A percentile compares a stretch with the other conserved stretches of the same genome.
These are phyloP conservation scores for Polylopha cassiicola DNA, from an alignment of 2,888 invertebrate genomes.

Conservation along the genomic window DNA sequence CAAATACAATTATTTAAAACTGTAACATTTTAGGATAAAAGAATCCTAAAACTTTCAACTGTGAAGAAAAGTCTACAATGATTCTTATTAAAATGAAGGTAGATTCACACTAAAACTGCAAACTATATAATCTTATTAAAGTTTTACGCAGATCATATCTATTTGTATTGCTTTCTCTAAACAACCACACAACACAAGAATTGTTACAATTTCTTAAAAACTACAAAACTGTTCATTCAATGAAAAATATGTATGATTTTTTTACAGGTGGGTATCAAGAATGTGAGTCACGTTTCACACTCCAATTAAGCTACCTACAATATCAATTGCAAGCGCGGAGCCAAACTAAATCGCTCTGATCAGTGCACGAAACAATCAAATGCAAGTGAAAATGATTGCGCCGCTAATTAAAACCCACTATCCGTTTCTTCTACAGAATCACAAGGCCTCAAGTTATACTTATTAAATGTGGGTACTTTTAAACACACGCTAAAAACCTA, in stretches of 20 bases:
- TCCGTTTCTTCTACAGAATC: conserved; percentile 15
- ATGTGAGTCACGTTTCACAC: conserved; percentile 73
- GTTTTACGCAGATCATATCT: background rate
- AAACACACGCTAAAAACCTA: conserved; percentile 39
- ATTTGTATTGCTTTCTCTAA: conserved; percentile 12
- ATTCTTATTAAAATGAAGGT: too few relatives aligned
- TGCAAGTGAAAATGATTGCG: conserved; percentile 43
- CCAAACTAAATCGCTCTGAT: conserved; percentile 61
- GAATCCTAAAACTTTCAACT: too few relatives aligned
- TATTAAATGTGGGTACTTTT: conserved; percentile 52
- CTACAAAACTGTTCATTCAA: conserved; percentile 13
- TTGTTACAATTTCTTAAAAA: background rate
- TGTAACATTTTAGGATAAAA: too few relatives aligned
- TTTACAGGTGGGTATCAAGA: conserved; percentile 59
- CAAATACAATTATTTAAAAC: too few relatives aligned
- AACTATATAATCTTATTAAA: too few relatives aligned
- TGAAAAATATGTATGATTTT: conserved; percentile 27
- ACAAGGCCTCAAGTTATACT: conserved; percentile 7
- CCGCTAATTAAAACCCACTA: conserved; percentile 16
- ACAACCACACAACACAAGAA: background rate
- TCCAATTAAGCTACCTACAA: conserved; percentile 71
- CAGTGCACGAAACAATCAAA: conserved; percentile 60
- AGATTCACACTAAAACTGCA: too few relatives aligned
- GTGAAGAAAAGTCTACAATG: too few relatives aligned
- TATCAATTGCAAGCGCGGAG: conserved; percentile 62